Conservation (phyloP, 1,140 invertebrate species). For the Eubasilissa regina region DNA sequence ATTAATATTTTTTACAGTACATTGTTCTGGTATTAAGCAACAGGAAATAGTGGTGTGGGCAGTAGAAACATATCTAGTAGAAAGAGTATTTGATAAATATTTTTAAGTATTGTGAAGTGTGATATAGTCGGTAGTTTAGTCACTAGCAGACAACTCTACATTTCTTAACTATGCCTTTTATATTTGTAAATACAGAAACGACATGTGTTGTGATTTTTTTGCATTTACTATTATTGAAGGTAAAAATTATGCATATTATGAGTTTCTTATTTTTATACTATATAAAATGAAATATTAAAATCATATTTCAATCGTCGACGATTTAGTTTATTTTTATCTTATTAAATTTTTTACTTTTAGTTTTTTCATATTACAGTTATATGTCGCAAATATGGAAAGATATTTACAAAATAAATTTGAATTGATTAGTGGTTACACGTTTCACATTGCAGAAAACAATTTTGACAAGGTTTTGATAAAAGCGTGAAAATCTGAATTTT, state of each 20-base stretch:
- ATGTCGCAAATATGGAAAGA: no score
- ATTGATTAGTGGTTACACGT: no score
- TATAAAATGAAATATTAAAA: no score
- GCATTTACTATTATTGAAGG: background rate
- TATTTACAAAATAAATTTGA: no score
- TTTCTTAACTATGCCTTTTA: slow-evolving; percentile 6
- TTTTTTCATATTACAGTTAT: no score
- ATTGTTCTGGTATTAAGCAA: slow-evolving; percentile 16
- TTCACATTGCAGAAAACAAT: no score
- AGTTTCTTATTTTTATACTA: background rate
- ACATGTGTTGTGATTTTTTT: slow-evolving; percentile 11
- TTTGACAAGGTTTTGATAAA: no score
- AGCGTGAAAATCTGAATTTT: no score
- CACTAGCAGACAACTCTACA: background rate
- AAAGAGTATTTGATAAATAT: background rate
- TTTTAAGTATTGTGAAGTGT: slow-evolving; percentile 22
- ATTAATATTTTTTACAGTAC: no score
- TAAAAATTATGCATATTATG: background rate
- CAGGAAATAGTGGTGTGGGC: slow-evolving; percentile 36
- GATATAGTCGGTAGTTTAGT: slow-evolving; percentile 14
- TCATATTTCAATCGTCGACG: no score
- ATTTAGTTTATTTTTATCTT: no score
- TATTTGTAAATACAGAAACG: slow-evolving; percentile 2
- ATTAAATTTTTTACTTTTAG: no score
- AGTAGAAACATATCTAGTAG: slow-evolving; percentile 28